A percentile compares a stretch with the other conserved stretches of the same genome.
Conservation (phyloP, 2,888 invertebrate genomes). For the Pyrocoelia pectoralis region DNA sequence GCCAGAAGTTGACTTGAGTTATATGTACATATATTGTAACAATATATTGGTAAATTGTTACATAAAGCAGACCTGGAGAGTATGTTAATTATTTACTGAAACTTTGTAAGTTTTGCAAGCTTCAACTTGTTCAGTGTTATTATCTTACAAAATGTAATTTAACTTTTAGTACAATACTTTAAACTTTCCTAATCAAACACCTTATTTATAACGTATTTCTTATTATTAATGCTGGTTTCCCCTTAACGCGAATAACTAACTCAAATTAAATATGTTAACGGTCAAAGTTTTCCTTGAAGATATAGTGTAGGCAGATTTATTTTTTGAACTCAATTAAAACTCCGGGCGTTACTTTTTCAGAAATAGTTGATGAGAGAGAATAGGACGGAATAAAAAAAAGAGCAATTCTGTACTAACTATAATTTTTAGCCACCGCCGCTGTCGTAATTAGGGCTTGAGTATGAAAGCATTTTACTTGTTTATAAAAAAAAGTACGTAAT, state of each 20-base stretch:
- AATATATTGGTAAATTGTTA: neutral
- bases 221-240: constrained; percentile 3
- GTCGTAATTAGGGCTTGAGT: too few species aligned
- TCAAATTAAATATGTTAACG: neutral
- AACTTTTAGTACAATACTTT: constrained; percentile 9
- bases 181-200: constrained; percentile 13
- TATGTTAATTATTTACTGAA: constrained; percentile 9
- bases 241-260: neutral
- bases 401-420: neutral
- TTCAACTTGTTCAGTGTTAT: neutral
- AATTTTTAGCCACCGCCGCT: too few species aligned
- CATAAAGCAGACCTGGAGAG: neutral
- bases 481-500: too few species aligned
- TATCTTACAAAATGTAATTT: constrained; percentile 10
- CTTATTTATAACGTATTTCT: constrained; percentile 3
- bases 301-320: neutral
- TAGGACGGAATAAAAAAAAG: neutral
- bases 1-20: neutral
- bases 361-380: neutral
- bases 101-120: neutral
- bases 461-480: too few species aligned
- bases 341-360: neutral
- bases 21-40: neutral
- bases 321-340: neutral
- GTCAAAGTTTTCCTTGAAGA: neutral